Conservation (phyloP, 2,113 vertebrate species). For the Hippocampus mohnikei region DNA sequence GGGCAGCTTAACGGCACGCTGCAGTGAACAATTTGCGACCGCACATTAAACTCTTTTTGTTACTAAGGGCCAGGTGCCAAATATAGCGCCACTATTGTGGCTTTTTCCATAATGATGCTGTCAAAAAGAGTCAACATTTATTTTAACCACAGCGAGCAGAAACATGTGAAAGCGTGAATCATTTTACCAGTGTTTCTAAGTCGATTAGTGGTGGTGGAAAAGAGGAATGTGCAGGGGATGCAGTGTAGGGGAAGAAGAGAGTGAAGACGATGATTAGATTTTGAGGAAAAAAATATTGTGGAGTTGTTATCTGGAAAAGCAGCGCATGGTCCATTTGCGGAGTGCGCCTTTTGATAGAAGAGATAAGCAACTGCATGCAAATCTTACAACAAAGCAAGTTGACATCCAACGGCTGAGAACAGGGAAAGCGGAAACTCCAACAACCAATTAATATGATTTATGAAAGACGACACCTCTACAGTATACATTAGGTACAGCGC, state of each 20-base stretch:
- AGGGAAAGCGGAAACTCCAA: conserved; percentile 11
- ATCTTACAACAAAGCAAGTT: conserved; percentile 36
- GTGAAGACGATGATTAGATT: not conserved
- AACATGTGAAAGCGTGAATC: conserved; percentile 7
- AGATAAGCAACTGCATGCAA: not conserved
- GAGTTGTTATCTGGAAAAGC: not conserved
- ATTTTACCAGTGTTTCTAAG: conserved; percentile 12
- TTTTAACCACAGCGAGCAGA: not conserved
- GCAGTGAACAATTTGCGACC: conserved; percentile 14
- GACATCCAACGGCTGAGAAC: conserved; percentile 10
- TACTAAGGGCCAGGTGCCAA: not conserved
- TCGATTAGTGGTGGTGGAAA: not conserved
- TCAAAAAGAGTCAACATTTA: not conserved
- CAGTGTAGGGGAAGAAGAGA: not conserved
- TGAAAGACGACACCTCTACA: conserved; percentile 35
- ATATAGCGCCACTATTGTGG: not conserved
- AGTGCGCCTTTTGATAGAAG: not conserved
- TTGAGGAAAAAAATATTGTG: not conserved
- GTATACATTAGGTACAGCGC: conserved; percentile 17
- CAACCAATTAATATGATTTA: conserved; percentile 7
- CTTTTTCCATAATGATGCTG: not conserved
- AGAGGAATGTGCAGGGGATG: not conserved
- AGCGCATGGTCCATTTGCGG: not conserved
- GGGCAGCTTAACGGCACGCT: not conserved
- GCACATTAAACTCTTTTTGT: conserved; percentile 1